A percentile compares a stretch with the other conserved stretches of the same genome.
These are phyloP conservation scores for Synergus gifuensis DNA, from an alignment of 2,888 invertebrate species.

Conservation along the genomic window DNA sequence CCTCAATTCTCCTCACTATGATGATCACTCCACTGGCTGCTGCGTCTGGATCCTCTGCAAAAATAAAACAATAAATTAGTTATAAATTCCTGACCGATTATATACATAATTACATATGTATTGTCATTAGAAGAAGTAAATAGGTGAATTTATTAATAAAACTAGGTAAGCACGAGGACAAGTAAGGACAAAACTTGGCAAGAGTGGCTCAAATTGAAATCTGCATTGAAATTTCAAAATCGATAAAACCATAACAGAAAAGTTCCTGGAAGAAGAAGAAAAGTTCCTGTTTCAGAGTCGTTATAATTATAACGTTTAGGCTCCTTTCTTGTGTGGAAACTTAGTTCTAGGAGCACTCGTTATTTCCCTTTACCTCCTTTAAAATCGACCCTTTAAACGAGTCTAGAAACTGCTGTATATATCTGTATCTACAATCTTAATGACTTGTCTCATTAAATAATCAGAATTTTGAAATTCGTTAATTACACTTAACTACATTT, in stretches of 20 bases:
- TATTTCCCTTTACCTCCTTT: background rate
- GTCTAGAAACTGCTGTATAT: background rate
- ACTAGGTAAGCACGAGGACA: too few relatives aligned
- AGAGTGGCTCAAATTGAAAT: too few relatives aligned
- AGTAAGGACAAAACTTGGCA: too few relatives aligned
- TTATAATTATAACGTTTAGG: constrained; percentile 21
- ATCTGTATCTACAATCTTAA: background rate
- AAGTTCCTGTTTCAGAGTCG: background rate
- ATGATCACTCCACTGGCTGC: constrained; percentile 43
- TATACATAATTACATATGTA: too few relatives aligned
- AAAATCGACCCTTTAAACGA: background rate
- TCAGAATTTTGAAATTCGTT: too few relatives aligned
- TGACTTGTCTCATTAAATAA: background rate
- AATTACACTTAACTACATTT: background rate
- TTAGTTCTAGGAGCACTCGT: background rate
- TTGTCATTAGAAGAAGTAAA: too few relatives aligned
- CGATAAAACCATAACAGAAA: constrained; percentile 21
- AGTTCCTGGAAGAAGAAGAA: constrained; percentile 24
- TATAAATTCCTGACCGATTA: too few relatives aligned
- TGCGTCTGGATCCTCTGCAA: constrained; percentile 60
- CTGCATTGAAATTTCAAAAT: constrained; percentile 14
- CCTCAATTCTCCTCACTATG: constrained; percentile 23
- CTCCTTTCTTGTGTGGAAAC: background rate
- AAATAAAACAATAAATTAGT: constrained; percentile 24
- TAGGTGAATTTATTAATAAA: too few relatives aligned